Evolutionary conservation across 2,113 vertebrate species (phyloP), one percentile per base, ranked within the genome.

Genomic region (Limanda limanda): DNA sequence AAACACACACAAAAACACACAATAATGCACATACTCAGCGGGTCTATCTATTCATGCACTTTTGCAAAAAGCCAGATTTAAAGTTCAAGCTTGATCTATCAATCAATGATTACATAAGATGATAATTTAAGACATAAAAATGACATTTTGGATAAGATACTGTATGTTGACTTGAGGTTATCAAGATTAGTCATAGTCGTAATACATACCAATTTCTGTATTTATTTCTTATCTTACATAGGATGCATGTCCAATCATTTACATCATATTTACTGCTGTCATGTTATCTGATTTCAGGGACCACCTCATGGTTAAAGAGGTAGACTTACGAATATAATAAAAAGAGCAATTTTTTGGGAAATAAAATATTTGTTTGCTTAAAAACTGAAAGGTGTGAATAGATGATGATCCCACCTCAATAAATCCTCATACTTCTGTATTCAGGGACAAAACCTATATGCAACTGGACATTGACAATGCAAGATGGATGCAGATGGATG

Each of bases 61-160:
- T 67, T 76, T 7, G 0, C 37, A 54, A 40, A 45, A 58, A 42
- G 40, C 40, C 15, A 6, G 18, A 55, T 57, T 52, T 40, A 47
- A 74, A 56, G 68, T 47, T 80, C 52, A 77, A 31, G 21, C 2
- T 57, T 64, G 24, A 18, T 12, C 40, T 57, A 47, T 42, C 4
- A 52, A 21, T 59, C 18, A 40, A 2, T 31, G 15, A 74, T 48
- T 35, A 20, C 20, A 18, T 15, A 5, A 17, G 5, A 1, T 48
- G 57, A 25, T 13, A 21, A 13, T 13, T 55, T 1, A 51, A 35
- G 4, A n/a, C 12, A 40, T 57, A 1, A 24, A 27, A 59, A 20
- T 54, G 15, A 45, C 10, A 42, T 51, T 17, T 18, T 18, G 15
- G 15, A 17, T 31, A 31, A 31, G 31, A 31, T 18, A 6, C 47